A percentile compares a stretch with the other conserved stretches of the same genome.
These are phyloP conservation scores for Phycodurus eques DNA, from an alignment of 2,113 vertebrate genomes.

Conservation along the genomic window DNA sequence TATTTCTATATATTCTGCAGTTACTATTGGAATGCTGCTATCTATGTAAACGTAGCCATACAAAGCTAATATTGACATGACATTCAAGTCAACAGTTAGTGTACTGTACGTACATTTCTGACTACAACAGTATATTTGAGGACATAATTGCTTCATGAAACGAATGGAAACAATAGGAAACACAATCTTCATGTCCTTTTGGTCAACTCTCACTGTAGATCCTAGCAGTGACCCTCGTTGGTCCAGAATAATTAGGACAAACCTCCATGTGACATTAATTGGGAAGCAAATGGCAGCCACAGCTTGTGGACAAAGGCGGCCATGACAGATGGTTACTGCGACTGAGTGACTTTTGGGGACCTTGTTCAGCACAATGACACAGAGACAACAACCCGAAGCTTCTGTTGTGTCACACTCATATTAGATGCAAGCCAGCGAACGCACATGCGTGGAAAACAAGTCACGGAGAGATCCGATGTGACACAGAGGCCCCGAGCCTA, in stretches of 20 bases:
- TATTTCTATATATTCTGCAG: too few species aligned
- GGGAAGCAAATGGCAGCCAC: conserved; percentile 58
- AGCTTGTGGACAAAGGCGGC: conserved; percentile 64
- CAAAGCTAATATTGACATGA: neutral
- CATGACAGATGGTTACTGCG: conserved; percentile 63
- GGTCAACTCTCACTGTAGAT: conserved; percentile 6
- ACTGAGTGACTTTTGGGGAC: conserved; percentile 46
- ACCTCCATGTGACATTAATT: conserved; percentile 45
- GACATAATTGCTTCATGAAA: neutral
- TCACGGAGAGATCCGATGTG: conserved; percentile 8
- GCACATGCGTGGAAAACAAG: neutral
- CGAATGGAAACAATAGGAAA: neutral
- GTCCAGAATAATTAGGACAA: conserved; percentile 47
- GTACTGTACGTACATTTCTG: neutral
- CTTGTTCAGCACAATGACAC: conserved; percentile 49
- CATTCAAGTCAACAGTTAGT: neutral
- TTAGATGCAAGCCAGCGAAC: conserved; percentile 19
- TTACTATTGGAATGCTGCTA: neutral
- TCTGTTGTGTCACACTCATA: conserved; percentile 29
- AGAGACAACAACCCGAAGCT: conserved; percentile 40
- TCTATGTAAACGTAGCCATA: neutral
- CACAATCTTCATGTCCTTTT: neutral
- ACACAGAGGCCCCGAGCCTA: conserved; percentile 6
- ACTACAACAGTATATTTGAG: neutral
- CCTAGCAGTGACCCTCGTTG: conserved; percentile 30